phyloP scores from a whole-genome alignment of 2,797 vertebrate species.

The Pygocentrus nattereri region DNA sequence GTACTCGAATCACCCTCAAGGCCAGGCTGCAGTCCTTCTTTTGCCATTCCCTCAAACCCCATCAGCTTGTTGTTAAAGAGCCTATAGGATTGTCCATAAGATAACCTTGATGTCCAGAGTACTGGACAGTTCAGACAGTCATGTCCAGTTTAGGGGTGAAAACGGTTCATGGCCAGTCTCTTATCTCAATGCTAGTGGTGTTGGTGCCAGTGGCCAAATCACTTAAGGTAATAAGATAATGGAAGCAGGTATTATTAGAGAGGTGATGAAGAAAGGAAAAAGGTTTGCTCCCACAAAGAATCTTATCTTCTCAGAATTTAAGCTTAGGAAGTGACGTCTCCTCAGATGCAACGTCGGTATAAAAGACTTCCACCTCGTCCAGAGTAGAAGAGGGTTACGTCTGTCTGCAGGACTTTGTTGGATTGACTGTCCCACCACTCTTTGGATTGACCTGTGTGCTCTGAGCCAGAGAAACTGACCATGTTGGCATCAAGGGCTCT shows the following conservation, averaged over 20 bases:
- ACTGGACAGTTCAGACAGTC: constrained; percentile 12
- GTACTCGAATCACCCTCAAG: neutral
- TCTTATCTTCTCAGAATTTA: constrained; percentile 64
- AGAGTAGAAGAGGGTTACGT: constrained; percentile 1
- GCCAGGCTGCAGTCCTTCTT: neutral
- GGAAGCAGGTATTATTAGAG: constrained; percentile 70
- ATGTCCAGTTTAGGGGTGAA: constrained; percentile 49
- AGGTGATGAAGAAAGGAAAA: constrained; percentile 60
- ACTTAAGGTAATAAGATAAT: constrained; percentile 73
- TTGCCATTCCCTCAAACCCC: neutral
- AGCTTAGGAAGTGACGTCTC: constrained; percentile 71
- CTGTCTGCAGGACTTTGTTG: constrained; percentile 48
- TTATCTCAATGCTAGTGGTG: constrained; percentile 42
- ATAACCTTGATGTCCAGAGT: constrained; percentile 31
- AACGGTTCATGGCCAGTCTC: constrained; percentile 32
- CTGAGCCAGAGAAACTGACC: constrained; percentile 46
- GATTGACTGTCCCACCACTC: constrained; percentile 4
- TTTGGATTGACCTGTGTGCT: constrained; percentile 12
- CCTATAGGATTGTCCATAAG: constrained; percentile 21
- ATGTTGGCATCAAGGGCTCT: constrained; percentile 76
- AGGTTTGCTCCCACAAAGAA: constrained; percentile 59
- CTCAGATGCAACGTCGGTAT: constrained; percentile 38
- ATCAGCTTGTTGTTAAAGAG: constrained; percentile 6
- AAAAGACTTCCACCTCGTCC: constrained; percentile 23
- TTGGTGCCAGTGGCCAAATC: constrained; percentile 55